These are phyloP conservation scores for Dermatemys mawii DNA, from an alignment of 2,113 vertebrate genomes.

Conservation along the genomic window DNA sequence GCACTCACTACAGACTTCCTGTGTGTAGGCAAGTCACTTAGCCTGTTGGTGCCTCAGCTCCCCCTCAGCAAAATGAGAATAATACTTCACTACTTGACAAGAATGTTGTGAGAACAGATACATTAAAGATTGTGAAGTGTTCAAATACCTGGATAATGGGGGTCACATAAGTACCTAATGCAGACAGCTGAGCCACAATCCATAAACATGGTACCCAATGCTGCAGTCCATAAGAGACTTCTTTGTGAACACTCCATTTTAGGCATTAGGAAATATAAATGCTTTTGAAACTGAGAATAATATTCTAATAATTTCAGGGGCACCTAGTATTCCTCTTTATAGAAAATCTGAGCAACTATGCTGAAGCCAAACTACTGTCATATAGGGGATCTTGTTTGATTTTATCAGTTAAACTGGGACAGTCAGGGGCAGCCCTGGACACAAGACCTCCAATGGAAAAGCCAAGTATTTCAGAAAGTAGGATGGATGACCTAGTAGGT, in stretches of 20 bases:
- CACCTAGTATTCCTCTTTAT: not conserved
- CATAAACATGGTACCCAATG: not conserved
- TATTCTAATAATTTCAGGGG: not conserved
- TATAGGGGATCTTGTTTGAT: not conserved
- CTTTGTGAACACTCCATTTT: conserved; percentile 17
- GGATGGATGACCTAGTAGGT: not conserved
- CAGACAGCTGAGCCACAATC: not conserved
- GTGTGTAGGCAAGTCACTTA: not conserved
- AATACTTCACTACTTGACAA: not conserved
- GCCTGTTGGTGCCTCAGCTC: not conserved
- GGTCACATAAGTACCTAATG: not conserved
- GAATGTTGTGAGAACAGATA: not conserved
- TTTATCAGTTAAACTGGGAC: not conserved
- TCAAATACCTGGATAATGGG: not conserved
- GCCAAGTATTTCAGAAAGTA: not conserved
- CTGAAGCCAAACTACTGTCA: fast-evolving
- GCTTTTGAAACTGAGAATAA: conserved; percentile 9
- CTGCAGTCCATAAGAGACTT: conserved; percentile 7
- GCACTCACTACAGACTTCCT: not conserved
- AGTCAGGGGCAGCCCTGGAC: not conserved
- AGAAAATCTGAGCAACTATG: not conserved
- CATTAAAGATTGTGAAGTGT: too few species aligned
- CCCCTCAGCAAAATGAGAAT: not conserved
- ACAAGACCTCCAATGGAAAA: not conserved
- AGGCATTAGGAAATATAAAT: conserved; percentile 8